Percentiles rank a stretch among this genome's conserved stretches.
Evolutionary conservation across 1,140 invertebrate species (phyloP).

Genomic region (Drosophila leontia): DNA sequence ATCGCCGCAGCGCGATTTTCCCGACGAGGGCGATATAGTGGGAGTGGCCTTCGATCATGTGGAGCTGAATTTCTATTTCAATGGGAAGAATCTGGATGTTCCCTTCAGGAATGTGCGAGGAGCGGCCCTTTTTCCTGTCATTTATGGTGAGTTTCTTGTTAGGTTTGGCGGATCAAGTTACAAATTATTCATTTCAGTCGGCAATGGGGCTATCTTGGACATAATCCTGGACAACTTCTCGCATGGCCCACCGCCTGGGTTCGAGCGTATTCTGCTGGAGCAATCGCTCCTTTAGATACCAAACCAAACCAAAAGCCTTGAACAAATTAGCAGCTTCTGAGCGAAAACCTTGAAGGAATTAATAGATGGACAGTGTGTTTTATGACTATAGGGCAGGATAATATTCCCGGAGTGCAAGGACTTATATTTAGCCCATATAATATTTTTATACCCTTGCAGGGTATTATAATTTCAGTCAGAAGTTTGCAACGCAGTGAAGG

Average conservation of each 20-base stretch:
- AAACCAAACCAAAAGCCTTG: conserved; percentile 24
- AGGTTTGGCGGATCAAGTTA: background rate
- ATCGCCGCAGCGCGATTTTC: conserved; percentile 85
- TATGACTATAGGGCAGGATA: conserved; percentile 24
- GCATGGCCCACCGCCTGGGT: conserved; percentile 94
- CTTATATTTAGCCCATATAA: background rate
- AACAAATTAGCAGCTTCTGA: conserved; percentile 31
- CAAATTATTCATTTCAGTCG: conserved; percentile 90
- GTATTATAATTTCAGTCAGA: too few species aligned
- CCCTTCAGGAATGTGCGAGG: conserved; percentile 96
- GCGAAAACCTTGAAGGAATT: conserved; percentile 15
- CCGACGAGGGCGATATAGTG: conserved; percentile 97
- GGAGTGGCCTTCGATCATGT: conserved; percentile 98
- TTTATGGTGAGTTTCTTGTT: conserved; percentile 92
- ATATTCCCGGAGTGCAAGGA: background rate
- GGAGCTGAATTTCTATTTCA: conserved; percentile 97
- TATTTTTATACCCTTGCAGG: too few species aligned
- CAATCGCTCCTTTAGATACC: conserved; percentile 95
- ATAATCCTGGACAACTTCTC: conserved; percentile 96
- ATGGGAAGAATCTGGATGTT: conserved; percentile 94
- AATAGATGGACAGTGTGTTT: conserved; percentile 25
- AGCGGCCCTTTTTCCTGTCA: conserved; percentile 95
- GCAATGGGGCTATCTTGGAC: conserved; percentile 98
- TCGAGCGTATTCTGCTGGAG: conserved; percentile 98
- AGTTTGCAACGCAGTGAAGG: too few species aligned